These are phyloP conservation scores for Oryzias curvinotus DNA, from an alignment of 2,113 vertebrate genomes.

Conservation along the genomic window DNA sequence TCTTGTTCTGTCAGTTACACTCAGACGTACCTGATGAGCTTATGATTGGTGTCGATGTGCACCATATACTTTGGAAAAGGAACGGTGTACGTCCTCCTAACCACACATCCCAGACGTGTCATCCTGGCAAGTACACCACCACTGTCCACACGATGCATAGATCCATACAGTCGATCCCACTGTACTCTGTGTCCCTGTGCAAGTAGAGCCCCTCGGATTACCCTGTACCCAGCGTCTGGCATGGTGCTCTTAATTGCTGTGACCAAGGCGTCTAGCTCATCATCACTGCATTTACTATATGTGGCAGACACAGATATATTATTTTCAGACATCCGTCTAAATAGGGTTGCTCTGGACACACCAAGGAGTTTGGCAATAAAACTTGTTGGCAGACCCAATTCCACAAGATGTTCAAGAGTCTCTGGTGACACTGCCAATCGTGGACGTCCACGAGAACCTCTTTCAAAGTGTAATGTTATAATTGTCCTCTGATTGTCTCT, in stretches of 20 bases:
- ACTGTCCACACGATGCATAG: constrained; percentile 5
- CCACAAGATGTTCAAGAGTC: not conserved
- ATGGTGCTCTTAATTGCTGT: constrained; percentile 3
- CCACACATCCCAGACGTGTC: constrained; percentile 1
- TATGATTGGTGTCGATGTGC: constrained; percentile 10
- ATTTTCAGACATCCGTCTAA: constrained; percentile 2
- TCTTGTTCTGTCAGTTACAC: too few species aligned
- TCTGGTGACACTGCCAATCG: not conserved
- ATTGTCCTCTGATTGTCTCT: not conserved
- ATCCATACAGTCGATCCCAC: constrained; percentile 1
- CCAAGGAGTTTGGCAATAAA: constrained; percentile 1
- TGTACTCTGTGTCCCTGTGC: constrained; percentile 5
- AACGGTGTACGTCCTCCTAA: not conserved
- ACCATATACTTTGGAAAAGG: constrained; percentile 5
- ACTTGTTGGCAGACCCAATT: not conserved
- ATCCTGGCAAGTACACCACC: not conserved
- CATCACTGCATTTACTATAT: constrained; percentile 3
- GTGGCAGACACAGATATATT: constrained; percentile 2
- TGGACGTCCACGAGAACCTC: not conserved
- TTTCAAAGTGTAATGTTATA: not conserved
- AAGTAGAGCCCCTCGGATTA: not conserved
- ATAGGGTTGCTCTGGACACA: not conserved
- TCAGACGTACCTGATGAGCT: constrained; percentile 1
- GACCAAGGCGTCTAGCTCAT: not conserved
- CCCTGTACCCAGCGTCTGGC: not conserved